Conservation (phyloP, 2,888 invertebrate species). For the Drosophila hamatofila region DNA sequence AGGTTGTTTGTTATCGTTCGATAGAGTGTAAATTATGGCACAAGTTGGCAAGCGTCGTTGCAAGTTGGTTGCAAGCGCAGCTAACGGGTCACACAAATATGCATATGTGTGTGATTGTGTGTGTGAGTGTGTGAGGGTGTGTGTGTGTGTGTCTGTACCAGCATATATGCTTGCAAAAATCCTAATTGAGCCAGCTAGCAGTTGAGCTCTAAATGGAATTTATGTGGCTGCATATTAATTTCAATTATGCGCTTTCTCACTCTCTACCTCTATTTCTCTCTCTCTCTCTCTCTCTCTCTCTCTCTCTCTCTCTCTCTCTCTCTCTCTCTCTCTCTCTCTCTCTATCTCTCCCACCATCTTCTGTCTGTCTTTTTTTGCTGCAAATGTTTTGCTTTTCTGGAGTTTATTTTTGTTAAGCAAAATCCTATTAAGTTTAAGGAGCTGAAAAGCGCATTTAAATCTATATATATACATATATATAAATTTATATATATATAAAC, state of each 20-base stretch:
- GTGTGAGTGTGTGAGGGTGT: background rate
- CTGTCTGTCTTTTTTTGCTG: background rate
- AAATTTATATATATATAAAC: background rate
- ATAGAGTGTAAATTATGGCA: slow-evolving; percentile 81
- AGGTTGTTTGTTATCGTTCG: slow-evolving; percentile 80
- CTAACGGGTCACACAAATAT: slow-evolving; percentile 10
- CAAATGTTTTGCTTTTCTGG: slow-evolving; percentile 13
- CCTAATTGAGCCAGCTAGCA: slow-evolving; percentile 40
- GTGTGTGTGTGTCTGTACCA: background rate
- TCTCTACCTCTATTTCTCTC: background rate
- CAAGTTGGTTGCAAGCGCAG: slow-evolving; percentile 17
- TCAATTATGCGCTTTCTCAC: slow-evolving; percentile 34
- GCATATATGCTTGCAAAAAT: slow-evolving; percentile 5
- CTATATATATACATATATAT: background rate
- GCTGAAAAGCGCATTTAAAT: slow-evolving; percentile 20
- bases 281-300: background rate
- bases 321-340: background rate
- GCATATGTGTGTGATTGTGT: background rate
- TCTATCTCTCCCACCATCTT: background rate
- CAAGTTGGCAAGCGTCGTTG: slow-evolving; percentile 53
- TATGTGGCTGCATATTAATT: slow-evolving; percentile 54
- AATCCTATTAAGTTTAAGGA: slow-evolving; percentile 39
- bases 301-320: too few relatives aligned
- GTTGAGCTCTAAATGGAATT: slow-evolving; percentile 45
- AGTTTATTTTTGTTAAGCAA: slow-evolving; percentile 19